phyloP scores from a whole-genome alignment of 2,113 vertebrate genomes.

The Misgurnus anguillicaudatus region DNA sequence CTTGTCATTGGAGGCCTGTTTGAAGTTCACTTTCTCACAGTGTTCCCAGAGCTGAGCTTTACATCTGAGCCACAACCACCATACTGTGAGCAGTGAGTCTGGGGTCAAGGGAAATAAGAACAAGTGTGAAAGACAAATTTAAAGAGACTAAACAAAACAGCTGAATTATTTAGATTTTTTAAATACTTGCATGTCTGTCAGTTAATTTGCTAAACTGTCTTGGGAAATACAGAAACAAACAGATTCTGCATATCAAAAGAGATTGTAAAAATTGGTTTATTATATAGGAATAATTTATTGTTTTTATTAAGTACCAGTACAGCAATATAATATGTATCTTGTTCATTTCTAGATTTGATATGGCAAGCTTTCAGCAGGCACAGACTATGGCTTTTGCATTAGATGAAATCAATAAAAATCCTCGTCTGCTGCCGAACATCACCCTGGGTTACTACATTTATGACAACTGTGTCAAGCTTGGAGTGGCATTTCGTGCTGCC shows the following conservation, averaged over 20 bases:
- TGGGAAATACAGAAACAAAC: not conserved
- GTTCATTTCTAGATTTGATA: slow-evolving; percentile 3
- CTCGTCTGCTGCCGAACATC: slow-evolving; percentile 52
- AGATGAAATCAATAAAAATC: slow-evolving; percentile 58
- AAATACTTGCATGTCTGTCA: not conserved
- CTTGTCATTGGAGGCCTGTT: slow-evolving; percentile 66
- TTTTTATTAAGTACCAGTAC: no score
- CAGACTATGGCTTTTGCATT: slow-evolving; percentile 61
- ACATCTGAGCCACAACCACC: slow-evolving; percentile 58
- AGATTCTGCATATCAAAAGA: not conserved
- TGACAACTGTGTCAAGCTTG: slow-evolving; percentile 52
- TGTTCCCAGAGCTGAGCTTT: slow-evolving; percentile 59
- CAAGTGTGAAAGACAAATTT: not conserved
- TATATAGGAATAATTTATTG: no score
- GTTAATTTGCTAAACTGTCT: not conserved
- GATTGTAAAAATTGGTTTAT: no score
- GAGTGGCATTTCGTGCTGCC: slow-evolving; percentile 56
- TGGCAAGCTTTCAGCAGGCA: slow-evolving; percentile 48
- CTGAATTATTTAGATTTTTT: not conserved
- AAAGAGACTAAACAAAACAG: not conserved
- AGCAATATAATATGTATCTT: not conserved
- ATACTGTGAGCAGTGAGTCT: slow-evolving; percentile 63
- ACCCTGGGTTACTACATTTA: slow-evolving; percentile 54
- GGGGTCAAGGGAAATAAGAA: not conserved
- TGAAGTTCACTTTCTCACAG: slow-evolving; percentile 59